A percentile compares a stretch with the other conserved stretches of the same genome.
Evolutionary conservation across 1,140 invertebrate species (phyloP).

Genomic region (Mycetomoellerius zeteki): DNA sequence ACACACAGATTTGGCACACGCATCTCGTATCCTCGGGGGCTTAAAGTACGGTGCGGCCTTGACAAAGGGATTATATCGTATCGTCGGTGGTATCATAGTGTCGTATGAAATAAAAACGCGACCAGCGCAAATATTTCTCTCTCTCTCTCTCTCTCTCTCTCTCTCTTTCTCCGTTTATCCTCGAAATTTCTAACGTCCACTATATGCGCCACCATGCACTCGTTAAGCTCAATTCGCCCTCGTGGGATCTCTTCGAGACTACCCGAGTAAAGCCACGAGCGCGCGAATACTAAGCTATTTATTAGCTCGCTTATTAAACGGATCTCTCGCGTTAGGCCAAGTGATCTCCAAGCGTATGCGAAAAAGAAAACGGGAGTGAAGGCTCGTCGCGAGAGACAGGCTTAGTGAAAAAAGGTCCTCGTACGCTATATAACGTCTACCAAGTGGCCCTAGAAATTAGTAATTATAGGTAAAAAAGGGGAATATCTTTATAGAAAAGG

Average conservation of each 20-base stretch:
- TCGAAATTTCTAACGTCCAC: constrained; percentile 34
- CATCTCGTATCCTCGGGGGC: constrained; percentile 28
- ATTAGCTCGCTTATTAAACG: constrained; percentile 45
- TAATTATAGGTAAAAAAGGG: constrained; percentile 53
- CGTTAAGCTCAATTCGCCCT: constrained; percentile 41
- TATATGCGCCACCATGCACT: constrained; percentile 35
- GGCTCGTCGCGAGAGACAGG: constrained; percentile 20
- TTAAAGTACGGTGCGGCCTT: constrained; percentile 14
- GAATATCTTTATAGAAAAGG: constrained; percentile 43
- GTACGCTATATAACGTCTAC: constrained; percentile 29
- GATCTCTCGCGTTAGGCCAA: constrained; percentile 70
- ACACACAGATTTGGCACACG: constrained; percentile 61
- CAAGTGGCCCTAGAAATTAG: constrained; percentile 28
- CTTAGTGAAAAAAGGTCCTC: background rate
- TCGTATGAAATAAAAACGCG: constrained; percentile 53
- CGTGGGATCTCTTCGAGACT: constrained; percentile 28
- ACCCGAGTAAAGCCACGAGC: background rate
- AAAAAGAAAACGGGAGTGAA: constrained; percentile 5
- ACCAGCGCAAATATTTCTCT: constrained; percentile 45
- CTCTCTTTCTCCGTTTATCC: no score
- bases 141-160: no score
- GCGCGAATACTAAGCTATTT: constrained; percentile 38
- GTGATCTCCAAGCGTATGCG: constrained; percentile 47
- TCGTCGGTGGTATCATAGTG: constrained; percentile 48
- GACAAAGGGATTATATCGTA: constrained; percentile 12